Base-by-base conservation (phyloP, 2,888 invertebrate genomes). In the Nephrotoma guestfalica region DNA sequence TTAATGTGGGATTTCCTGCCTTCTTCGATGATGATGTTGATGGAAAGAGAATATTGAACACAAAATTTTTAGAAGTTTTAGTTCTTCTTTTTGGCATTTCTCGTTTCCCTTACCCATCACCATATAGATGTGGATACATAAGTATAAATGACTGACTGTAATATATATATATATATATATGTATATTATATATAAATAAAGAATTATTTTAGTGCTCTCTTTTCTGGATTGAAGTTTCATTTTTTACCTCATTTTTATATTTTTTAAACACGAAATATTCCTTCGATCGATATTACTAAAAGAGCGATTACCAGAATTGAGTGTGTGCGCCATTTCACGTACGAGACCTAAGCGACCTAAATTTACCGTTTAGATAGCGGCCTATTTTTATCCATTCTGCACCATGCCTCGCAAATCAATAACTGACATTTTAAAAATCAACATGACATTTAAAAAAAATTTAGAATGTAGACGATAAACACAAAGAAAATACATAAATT, bases 1-100 rank as follows among this genome's bases (percentile, higher is more conserved):
- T 84, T 84, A 84, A 84, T 84, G 84, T 84, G 84, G 84, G 84
- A 84, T 84, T 84, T 84, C 84, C 84, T 84, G 84, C 84, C 84
- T 41, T 84, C 42, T 84, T 84, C 42, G 30, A 71, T 71, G 71
- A 51, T 51, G 51, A 71, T 43, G 11, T 43, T 43, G 1, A 43
- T 71, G 71, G 71, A 71, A 71, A 71, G 71, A 71, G 71, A 57
- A 57, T 57, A 57, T 57, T 57, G 51, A 71, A 71, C 71, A 71
- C 30, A 71, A 71, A 71, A 71, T 71, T 71, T 71, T 71, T 71
- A 71, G 71, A 71, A 71, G 41, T 85, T 43, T 85, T 43, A 18
- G 18, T 41, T 42, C 42, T 43, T 85, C 85, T 42, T 85, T 85
- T 85, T 85, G 42, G 43, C 85, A 85, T 43, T 43, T 85, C 43